Evolutionary conservation across 2,113 vertebrate genomes (phyloP).

Genomic region (Prionailurus viverrinus): DNA sequence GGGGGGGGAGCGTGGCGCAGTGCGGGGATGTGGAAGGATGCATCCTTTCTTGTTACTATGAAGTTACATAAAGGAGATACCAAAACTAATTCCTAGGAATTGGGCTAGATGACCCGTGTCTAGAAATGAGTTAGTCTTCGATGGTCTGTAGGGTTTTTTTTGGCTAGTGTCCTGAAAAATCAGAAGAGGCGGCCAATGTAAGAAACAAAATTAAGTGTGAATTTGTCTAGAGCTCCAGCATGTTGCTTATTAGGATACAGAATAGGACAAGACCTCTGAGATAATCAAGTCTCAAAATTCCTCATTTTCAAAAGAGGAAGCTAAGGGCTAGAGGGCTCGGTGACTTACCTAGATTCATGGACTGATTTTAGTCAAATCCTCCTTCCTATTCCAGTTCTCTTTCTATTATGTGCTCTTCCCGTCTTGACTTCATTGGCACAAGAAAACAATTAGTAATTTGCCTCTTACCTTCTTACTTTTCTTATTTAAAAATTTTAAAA

Average conservation of each 20-base stretch:
- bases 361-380: not conserved
- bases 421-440: not conserved
- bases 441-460: not conserved
- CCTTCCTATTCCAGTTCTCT: not conserved
- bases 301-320: constrained; percentile 40
- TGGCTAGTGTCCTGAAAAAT: constrained; percentile 55
- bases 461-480: not conserved
- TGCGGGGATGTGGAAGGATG: not conserved
- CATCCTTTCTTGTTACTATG: constrained; percentile 32
- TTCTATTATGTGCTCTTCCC: not conserved
- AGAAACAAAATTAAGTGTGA: constrained; percentile 68
- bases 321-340: not conserved
- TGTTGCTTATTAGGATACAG: constrained; percentile 52
- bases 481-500: not conserved
- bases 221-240: constrained; percentile 43
- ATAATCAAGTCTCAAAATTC: constrained; percentile 46
- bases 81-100: not conserved
- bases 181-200: constrained; percentile 49
- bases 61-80: not conserved
- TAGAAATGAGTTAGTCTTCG: constrained; percentile 55
- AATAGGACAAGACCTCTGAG: not conserved
- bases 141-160: constrained; percentile 3
- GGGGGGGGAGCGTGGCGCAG: no score
- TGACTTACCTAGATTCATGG: not conserved
- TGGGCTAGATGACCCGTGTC: constrained; percentile 47